A percentile compares a stretch with the other conserved stretches of the same genome.
Evolutionary conservation across 1,140 invertebrate species (phyloP).

Genomic region (Drosophila nebulosa): DNA sequence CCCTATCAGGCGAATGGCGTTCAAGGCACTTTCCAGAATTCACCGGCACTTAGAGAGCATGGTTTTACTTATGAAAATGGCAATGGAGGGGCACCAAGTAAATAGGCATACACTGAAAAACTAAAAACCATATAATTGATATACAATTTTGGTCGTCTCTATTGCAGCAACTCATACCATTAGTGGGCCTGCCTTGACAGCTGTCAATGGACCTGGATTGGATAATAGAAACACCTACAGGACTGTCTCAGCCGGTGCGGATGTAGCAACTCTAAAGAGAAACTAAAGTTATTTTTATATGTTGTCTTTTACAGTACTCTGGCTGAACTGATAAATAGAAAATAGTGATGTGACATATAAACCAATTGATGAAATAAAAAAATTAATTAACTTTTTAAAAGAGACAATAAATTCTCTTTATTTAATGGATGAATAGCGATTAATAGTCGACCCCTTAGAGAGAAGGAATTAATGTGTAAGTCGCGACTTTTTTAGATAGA

Average conservation of each 20-base stretch:
- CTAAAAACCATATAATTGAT: too few species aligned
- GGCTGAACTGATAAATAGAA: too few species aligned
- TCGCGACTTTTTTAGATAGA: too few species aligned
- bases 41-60: constrained; percentile 17
- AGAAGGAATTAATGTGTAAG: too few species aligned
- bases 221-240: too few species aligned
- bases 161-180: constrained; percentile 11
- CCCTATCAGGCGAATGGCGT: constrained; percentile 47
- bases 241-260: not conserved
- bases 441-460: too few species aligned
- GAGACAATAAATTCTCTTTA: too few species aligned
- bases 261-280: too few species aligned
- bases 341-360: not conserved
- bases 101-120: not conserved
- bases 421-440: too few species aligned
- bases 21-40: constrained; percentile 49
- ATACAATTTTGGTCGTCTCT: too few species aligned
- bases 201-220: not conserved
- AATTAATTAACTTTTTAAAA: not conserved
- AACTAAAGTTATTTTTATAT: too few species aligned
- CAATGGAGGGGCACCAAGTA: constrained; percentile 1
- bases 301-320: too few species aligned
- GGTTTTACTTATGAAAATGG: constrained; percentile 36
- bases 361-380: not conserved
- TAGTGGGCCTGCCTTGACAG: constrained; percentile 11